Percentiles rank a stretch among this genome's conserved stretches.
phyloP scores from a whole-genome alignment of 2,113 vertebrate genomes.

The Pao palembangensis region DNA sequence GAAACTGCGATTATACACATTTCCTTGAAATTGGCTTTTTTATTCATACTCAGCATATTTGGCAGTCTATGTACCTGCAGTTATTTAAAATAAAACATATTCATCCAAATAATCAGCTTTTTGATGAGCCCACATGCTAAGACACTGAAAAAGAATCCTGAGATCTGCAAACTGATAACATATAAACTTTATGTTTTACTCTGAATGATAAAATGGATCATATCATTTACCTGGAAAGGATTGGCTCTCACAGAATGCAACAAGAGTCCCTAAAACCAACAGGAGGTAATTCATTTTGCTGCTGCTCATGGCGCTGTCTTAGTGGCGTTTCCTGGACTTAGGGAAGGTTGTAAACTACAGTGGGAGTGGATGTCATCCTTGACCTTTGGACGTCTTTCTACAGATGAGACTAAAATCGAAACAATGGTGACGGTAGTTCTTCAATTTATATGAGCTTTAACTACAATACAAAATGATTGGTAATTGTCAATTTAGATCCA shows the following conservation, averaged over 20 bases:
- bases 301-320: conserved; percentile 25
- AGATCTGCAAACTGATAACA: neutral
- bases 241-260: conserved; percentile 33
- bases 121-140: neutral
- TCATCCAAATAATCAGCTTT: too few relatives aligned
- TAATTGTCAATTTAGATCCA: too few relatives aligned
- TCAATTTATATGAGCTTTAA: neutral
- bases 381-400: conserved; percentile 61
- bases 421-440: neutral
- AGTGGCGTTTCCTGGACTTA: conserved; percentile 20
- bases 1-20: neutral
- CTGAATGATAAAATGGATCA: neutral
- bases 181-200: neutral
- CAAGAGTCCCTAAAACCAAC: conserved; percentile 48
- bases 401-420: conserved; percentile 28
- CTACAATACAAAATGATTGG: too few relatives aligned
- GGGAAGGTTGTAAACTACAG: conserved; percentile 51
- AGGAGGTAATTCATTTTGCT: conserved; percentile 69
- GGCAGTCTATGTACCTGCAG: too few relatives aligned
- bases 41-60: too few relatives aligned
- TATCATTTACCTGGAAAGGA: conserved; percentile 49
- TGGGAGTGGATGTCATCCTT: conserved; percentile 22
- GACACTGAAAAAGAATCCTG: neutral
- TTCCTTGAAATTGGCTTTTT: neutral
- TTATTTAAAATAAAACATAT: neutral